phyloP scores from a whole-genome alignment of 2,888 invertebrate genomes.

The Tricholauxania praeusta region DNA sequence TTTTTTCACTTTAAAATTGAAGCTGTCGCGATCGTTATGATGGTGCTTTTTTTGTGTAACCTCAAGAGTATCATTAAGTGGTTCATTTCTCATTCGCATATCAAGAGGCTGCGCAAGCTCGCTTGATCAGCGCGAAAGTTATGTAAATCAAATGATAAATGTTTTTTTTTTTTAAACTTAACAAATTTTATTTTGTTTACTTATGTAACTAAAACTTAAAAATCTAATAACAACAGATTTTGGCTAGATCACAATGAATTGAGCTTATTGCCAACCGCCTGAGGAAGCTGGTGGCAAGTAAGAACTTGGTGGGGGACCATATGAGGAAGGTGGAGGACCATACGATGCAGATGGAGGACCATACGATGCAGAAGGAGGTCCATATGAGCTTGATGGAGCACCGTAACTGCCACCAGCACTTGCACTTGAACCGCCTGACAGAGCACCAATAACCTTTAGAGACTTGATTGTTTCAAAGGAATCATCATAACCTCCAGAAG shows the following conservation, averaged over 20 bases:
- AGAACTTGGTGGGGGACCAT: conserved; percentile 17
- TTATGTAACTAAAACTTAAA: conserved; percentile 44
- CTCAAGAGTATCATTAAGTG: neutral
- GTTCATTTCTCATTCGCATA: neutral
- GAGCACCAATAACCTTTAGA: conserved; percentile 45
- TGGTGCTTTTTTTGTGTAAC: neutral
- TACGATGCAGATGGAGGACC: conserved; percentile 19
- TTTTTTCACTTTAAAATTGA: no score
- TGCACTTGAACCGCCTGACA: conserved; percentile 28
- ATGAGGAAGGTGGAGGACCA: conserved; percentile 23
- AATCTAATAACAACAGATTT: conserved; percentile 46
- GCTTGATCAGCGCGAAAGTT: conserved; percentile 15
- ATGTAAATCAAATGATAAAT: conserved; percentile 11
- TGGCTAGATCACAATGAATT: conserved; percentile 32
- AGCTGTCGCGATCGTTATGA: neutral
- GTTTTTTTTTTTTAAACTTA: conserved; percentile 23
- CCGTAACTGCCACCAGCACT: conserved; percentile 27
- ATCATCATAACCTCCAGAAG: conserved; percentile 37
- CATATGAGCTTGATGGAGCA: conserved; percentile 30
- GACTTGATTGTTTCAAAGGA: conserved; percentile 44
- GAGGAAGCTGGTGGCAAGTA: conserved; percentile 32
- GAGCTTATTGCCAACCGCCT: conserved; percentile 33
- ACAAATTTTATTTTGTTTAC: conserved; percentile 7
- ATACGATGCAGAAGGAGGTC: conserved; percentile 17
- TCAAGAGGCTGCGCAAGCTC: neutral